Evolutionary conservation across 2,888 invertebrate species (phyloP), one percentile per base, ranked within the genome.

Genomic region (Melanostoma scalare): DNA sequence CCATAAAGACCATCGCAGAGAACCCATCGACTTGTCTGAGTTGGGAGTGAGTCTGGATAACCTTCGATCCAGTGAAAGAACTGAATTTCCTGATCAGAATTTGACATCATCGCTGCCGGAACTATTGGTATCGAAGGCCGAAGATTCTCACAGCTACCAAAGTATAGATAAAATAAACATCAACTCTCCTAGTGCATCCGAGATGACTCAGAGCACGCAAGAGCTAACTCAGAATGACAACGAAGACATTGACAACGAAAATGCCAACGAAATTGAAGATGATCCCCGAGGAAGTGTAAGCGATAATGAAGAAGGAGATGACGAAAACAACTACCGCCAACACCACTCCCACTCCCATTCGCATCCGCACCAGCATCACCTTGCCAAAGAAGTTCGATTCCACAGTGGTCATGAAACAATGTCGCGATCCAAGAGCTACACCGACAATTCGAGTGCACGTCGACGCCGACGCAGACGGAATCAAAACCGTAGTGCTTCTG

Each of bases 51-150:
- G 90, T 75, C 89, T 93, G 85, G 93, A 93, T 79, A 93, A 93
- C 75, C 93, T 93, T 90, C 92, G 92, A 75, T 90, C 92, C 0
- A 91, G 88, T 79, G 92, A 92, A 63, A 91, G 90, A 88, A 89
- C 89, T 77, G 89, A 90, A 30, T 90, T 90, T 71, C 89, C 90
- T 2, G 92, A 92, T 76, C 87, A 89, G 3, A 89, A 90, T 63
- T 88, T 91, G n/a, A 90, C 92, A 1, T 93, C 94, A 6, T 94
- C 94, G 9, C 93, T 94, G 93, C 94, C 94, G 2, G 94, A 94
- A 89, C 89, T 90, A 88, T 85, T 89, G 67, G 74, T 89, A 30
- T 90, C 90, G 0, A 90, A 90, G 65, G 89, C 87, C 0, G 89
- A 89, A 63, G 90, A 90, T 42, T 90, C 90, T 20, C 90, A 90